phyloP scores from a whole-genome alignment of 2,797 vertebrate genomes.

The Hemitrygon akajei region DNA sequence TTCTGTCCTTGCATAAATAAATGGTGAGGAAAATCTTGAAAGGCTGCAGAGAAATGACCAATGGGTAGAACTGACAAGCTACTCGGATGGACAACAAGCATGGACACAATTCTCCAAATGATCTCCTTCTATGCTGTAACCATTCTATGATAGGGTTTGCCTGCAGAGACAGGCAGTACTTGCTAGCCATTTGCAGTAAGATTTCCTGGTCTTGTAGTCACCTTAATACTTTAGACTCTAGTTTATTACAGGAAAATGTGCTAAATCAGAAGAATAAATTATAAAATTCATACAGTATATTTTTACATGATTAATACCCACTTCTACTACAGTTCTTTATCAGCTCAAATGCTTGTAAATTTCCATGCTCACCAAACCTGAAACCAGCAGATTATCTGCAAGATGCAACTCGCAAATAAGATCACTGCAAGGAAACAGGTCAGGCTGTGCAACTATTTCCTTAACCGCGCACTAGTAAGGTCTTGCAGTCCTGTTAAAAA shows the following conservation, averaged over 20 bases:
- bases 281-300: not conserved
- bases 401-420: not conserved
- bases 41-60: no score
- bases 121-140: no score
- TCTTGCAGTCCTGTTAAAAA: conserved; percentile 48
- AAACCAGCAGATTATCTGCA: not conserved
- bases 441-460: not conserved
- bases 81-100: no score
- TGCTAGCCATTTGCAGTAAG: no score
- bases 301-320: not conserved
- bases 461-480: not conserved
- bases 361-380: not conserved
- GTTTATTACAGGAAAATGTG: not conserved
- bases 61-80: no score
- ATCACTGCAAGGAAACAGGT: not conserved
- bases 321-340: not conserved
- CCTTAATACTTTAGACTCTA: not conserved
- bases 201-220: not conserved
- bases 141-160: not conserved
- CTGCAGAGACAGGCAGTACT: not conserved
- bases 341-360: not conserved
- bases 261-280: not conserved
- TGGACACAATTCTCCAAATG: no score
- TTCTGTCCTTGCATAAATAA: no score
- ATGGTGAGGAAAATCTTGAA: no score